phyloP scores from a whole-genome alignment of 2,797 vertebrate genomes.

The Tolypeutes matacus region DNA sequence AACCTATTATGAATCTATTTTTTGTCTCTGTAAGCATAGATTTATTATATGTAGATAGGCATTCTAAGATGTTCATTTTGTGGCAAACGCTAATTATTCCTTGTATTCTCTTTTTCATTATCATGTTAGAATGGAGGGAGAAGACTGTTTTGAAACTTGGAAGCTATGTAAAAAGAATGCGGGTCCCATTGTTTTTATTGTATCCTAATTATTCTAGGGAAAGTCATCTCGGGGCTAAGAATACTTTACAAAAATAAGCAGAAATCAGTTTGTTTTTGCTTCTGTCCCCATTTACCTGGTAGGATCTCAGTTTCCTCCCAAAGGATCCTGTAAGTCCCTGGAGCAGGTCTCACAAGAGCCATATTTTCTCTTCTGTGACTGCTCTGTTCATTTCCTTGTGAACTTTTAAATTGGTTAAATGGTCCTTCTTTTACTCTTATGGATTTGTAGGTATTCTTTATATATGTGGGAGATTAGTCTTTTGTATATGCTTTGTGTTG shows the following conservation, averaged over 20 bases:
- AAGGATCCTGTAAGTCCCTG: neutral
- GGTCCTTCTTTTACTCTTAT: constrained; percentile 7
- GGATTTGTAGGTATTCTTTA: constrained; percentile 17
- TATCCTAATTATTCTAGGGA: neutral
- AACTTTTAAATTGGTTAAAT: neutral
- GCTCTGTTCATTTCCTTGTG: neutral
- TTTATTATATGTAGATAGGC: constrained; percentile 30
- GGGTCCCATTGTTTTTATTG: constrained; percentile 26
- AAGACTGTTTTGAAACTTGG: constrained; percentile 57
- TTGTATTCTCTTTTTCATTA: constrained; percentile 50
- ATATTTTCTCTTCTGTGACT: neutral
- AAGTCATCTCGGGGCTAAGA: constrained; percentile 5
- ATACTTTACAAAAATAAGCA: constrained; percentile 50
- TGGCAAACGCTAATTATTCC: constrained; percentile 41
- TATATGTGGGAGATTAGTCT: neutral
- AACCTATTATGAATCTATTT: neutral
- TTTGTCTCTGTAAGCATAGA: neutral
- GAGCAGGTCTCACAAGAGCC: neutral
- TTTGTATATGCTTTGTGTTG: constrained; percentile 3
- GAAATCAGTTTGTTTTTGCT: neutral
- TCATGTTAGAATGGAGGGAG: constrained; percentile 49
- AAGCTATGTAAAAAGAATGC: constrained; percentile 48
- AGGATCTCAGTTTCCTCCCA: neutral
- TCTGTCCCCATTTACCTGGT: neutral
- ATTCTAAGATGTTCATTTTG: constrained; percentile 26